Evolutionary conservation across 2,113 vertebrate genomes (phyloP), one percentile per base, ranked within the genome.

Genomic region (Otocyon megalotis): DNA sequence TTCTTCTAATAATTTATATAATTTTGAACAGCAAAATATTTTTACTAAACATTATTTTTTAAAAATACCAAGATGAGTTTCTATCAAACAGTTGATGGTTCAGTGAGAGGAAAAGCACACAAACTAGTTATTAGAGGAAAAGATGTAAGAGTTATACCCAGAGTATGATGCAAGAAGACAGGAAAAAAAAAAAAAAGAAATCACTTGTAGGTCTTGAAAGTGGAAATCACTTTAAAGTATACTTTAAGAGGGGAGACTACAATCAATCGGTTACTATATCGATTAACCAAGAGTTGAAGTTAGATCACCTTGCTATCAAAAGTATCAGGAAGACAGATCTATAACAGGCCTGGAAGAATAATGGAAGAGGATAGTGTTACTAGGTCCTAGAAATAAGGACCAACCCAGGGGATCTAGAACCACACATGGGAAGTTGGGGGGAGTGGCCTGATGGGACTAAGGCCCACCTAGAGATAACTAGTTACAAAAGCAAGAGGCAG

Each of bases 371-470:
- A 74, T 6, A 32, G 10, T 8, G 1, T 50, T 32, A 65, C 26
- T 56, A 11, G 26, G 24, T 2, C 12, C 71, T 4, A 37, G 54
- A 37, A 84, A 63, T 5, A 4, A 63, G 5, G 32, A 3, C 28
- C 35, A 69, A 24, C 32, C 48, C 2, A 20, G 43, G 15, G 84
- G 24, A 48, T 26, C 2, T n/a, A 84, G 50, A 84, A 65, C 8
- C 20, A 72, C 10, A 37, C 0, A 4, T 10, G 4, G 9, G 24
- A 30, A 19, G 67, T 7, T 13, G 35, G 0, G 0, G 26, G 32
- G 10, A 22, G 5, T 32, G 43, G 26, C 9, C 16, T 90, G 35
- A 76, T 10, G 28, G 24, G 50, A 43, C 65, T 15, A 54, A n/a
- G 17, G 9, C 24, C 22, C 28, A 2, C 60, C 1, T 43, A 28